These are phyloP conservation scores for Zootermopsis nevadensis DNA, from an alignment of 2,888 invertebrate genomes.

Conservation along the genomic window DNA sequence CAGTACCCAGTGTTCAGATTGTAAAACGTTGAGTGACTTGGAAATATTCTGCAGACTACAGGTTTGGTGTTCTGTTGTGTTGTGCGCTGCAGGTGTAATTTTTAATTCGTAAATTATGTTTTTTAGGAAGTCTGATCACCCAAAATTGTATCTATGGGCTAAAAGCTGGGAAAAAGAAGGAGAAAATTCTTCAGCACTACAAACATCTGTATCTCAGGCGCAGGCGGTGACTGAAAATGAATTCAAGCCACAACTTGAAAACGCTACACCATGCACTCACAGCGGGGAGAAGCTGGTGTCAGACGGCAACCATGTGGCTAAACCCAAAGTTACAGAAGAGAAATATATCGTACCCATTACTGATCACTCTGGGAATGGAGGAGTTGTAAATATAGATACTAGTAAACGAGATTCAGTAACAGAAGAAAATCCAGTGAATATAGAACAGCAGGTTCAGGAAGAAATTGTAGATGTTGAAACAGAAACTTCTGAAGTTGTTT, in stretches of 20 bases:
- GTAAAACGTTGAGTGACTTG: too few species aligned
- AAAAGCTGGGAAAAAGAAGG: constrained; percentile 79
- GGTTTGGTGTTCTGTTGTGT: too few species aligned
- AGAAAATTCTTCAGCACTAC: constrained; percentile 3
- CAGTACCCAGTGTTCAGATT: too few species aligned
- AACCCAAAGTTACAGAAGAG: not conserved
- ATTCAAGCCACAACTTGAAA: constrained; percentile 15
- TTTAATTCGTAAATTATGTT: constrained; percentile 31
- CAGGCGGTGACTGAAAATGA: not conserved
- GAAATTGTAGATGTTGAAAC: constrained; percentile 22
- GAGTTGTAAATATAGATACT: not conserved
- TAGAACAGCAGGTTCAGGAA: not conserved
- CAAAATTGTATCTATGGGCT: constrained; percentile 88
- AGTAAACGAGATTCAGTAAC: constrained; percentile 36
- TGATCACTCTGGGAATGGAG: not conserved
- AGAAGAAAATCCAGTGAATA: constrained; percentile 22
- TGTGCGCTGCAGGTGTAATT: too few species aligned
- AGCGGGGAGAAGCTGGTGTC: not conserved
- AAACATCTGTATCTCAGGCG: not conserved
- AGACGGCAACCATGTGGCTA: not conserved
- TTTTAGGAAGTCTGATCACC: constrained; percentile 77
- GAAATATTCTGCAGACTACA: too few species aligned
- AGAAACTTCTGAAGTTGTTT: constrained; percentile 53
- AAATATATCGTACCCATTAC: not conserved
- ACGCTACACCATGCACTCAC: not conserved